Evolutionary conservation across 2,888 invertebrate species (phyloP).

Genomic region (Caenorhabditis sp.): DNA sequence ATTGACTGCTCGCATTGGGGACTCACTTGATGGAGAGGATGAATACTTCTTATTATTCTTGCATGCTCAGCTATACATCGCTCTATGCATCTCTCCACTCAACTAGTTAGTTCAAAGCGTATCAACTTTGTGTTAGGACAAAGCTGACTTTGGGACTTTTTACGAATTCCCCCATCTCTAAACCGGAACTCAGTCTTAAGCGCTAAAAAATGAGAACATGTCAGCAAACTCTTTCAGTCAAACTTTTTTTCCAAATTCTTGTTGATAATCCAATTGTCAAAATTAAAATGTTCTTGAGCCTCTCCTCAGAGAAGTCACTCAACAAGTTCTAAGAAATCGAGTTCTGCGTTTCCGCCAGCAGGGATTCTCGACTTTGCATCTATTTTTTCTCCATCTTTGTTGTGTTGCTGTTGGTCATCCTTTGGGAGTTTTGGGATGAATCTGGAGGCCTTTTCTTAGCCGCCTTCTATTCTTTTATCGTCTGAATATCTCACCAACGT

Average conservation of each 20-base stretch:
- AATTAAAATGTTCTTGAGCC: neutral
- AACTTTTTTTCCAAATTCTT: neutral
- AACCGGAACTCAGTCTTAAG: too few relatives aligned
- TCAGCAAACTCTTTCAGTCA: too few relatives aligned
- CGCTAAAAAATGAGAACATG: too few relatives aligned
- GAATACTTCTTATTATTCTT: conserved; percentile 21
- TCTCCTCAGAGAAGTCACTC: too few relatives aligned
- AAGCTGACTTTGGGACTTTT: too few relatives aligned
- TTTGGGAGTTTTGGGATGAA: conserved; percentile 49
- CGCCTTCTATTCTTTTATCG: conserved; percentile 24
- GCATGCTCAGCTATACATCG: neutral
- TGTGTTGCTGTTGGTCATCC: conserved; percentile 42
- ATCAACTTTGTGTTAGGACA: too few relatives aligned
- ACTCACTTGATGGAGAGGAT: conserved; percentile 29
- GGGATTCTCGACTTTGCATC: conserved; percentile 21
- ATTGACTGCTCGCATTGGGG: neutral
- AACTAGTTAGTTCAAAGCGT: neutral
- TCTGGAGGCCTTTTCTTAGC: conserved; percentile 21
- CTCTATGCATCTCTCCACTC: neutral
- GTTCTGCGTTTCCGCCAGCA: conserved; percentile 1
- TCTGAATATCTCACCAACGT: conserved; percentile 49
- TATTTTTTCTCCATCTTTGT: conserved; percentile 42
- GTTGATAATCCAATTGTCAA: neutral
- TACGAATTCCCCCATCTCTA: too few relatives aligned
- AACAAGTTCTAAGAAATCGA: neutral